Percentiles rank a stretch among this genome's conserved stretches.
Evolutionary conservation across 2,888 invertebrate species (phyloP).

Genomic region (Erynnis tages): DNA sequence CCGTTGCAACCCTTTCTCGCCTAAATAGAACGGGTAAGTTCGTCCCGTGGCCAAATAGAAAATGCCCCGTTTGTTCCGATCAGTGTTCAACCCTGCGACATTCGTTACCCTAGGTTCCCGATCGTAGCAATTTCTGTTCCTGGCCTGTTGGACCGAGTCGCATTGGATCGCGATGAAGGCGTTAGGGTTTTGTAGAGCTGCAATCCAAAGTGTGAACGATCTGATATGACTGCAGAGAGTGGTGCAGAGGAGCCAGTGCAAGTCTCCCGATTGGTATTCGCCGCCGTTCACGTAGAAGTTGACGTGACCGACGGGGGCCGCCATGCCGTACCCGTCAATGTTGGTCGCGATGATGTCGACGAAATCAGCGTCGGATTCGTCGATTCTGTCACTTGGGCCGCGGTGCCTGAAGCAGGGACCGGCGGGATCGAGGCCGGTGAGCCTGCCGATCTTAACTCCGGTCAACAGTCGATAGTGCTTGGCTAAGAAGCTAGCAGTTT

Average conservation of each 20-base stretch:
- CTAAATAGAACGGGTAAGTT: conserved; percentile 55
- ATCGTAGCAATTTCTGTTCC: conserved; percentile 40
- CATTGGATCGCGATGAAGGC: conserved; percentile 43
- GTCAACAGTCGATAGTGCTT: conserved; percentile 52
- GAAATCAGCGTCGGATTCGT: conserved; percentile 59
- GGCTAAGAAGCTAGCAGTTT: conserved; percentile 59
- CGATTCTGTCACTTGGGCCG: conserved; percentile 53
- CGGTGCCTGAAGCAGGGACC: conserved; percentile 65
- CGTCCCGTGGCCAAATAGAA: conserved; percentile 44
- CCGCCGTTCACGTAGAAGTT: conserved; percentile 68
- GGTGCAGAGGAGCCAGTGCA: conserved; percentile 39
- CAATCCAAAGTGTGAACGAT: conserved; percentile 39
- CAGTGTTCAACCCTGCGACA: conserved; percentile 38
- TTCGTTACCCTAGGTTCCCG: conserved; percentile 40
- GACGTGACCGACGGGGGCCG: conserved; percentile 59
- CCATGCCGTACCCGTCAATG: conserved; percentile 62
- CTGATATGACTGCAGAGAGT: conserved; percentile 42
- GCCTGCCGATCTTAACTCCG: conserved; percentile 50
- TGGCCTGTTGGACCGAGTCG: conserved; percentile 45
- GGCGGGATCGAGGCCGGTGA: conserved; percentile 57
- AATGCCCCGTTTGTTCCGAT: conserved; percentile 42
- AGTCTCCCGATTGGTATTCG: conserved; percentile 47
- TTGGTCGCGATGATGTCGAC: conserved; percentile 58
- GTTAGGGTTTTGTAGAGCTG: conserved; percentile 37
- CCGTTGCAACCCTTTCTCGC: conserved; percentile 51